Evolutionary conservation across 2,797 vertebrate species (phyloP).

Genomic region (Rhyacichthys aspro): DNA sequence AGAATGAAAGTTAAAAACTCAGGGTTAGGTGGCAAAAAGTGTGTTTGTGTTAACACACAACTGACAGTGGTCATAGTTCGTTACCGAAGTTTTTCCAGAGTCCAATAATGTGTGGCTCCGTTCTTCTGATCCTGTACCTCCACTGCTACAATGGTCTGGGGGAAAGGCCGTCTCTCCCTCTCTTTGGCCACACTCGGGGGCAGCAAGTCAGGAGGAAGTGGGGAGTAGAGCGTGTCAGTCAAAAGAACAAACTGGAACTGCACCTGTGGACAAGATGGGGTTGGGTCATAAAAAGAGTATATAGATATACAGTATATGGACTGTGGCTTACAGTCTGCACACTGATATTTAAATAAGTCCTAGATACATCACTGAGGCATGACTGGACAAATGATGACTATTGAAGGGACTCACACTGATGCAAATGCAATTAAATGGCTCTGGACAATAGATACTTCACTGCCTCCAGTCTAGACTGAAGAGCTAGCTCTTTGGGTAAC

Average conservation of each 20-base stretch:
- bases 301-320: background rate
- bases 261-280: constrained; percentile 78
- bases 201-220: constrained; percentile 90
- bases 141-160: constrained; percentile 94
- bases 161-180: constrained; percentile 89
- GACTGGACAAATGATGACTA: background rate
- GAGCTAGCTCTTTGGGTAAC: background rate
- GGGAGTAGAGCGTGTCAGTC: constrained; percentile 96
- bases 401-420: background rate
- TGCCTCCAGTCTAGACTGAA: constrained; percentile 5
- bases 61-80: background rate
- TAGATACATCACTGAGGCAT: background rate
- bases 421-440: constrained; percentile 11
- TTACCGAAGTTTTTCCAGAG: constrained; percentile 95
- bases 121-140: constrained; percentile 98
- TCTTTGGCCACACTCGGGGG: constrained; percentile 87
- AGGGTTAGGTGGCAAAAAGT: background rate
- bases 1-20: constrained; percentile 2
- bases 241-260: constrained; percentile 98
- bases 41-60: background rate
- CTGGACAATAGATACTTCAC: constrained; percentile 7
- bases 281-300: background rate
- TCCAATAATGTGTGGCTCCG: constrained; percentile 97
- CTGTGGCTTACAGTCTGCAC: background rate
- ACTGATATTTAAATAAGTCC: background rate